phyloP scores from a whole-genome alignment of 2,797 vertebrate genomes.

The Falco concolor region DNA sequence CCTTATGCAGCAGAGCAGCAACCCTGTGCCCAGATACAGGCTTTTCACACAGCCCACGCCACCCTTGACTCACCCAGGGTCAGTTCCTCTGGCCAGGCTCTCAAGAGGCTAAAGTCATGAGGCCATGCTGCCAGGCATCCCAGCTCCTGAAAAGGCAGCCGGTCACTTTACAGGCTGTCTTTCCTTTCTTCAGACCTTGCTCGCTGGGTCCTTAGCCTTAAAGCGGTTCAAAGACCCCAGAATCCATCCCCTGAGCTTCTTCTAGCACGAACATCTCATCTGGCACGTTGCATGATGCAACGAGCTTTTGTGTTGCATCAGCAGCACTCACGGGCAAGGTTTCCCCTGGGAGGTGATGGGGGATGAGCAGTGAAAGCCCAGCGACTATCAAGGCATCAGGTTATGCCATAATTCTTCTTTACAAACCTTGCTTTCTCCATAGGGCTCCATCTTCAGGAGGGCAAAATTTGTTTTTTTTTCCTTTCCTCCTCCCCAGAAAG shows the following conservation, averaged over 20 bases:
- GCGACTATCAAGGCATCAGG: not conserved
- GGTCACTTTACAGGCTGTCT: not conserved
- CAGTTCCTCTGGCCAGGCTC: not conserved
- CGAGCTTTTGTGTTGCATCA: conserved; percentile 24
- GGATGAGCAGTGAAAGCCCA: not conserved
- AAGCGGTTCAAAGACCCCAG: not conserved
- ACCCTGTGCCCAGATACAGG: not conserved
- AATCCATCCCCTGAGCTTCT: not conserved
- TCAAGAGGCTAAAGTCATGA: not conserved
- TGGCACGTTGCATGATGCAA: conserved; percentile 5
- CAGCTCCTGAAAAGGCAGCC: not conserved
- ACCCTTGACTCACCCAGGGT: not conserved
- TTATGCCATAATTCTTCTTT: not conserved
- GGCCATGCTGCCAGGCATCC: not conserved
- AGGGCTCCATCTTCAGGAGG: not conserved
- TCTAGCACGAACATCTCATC: not conserved
- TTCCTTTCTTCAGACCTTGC: not conserved
- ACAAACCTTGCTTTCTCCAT: not conserved
- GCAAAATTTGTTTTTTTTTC: not conserved
- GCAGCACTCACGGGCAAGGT: rapidly evolving
- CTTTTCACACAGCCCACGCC: not conserved
- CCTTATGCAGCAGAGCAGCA: not conserved
- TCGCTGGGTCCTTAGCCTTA: not conserved
- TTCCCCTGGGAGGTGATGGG: not conserved
- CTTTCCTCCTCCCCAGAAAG: not conserved